Conservation (phyloP, 1,140 invertebrate genomes). For the Zaprionus ornatus region DNA sequence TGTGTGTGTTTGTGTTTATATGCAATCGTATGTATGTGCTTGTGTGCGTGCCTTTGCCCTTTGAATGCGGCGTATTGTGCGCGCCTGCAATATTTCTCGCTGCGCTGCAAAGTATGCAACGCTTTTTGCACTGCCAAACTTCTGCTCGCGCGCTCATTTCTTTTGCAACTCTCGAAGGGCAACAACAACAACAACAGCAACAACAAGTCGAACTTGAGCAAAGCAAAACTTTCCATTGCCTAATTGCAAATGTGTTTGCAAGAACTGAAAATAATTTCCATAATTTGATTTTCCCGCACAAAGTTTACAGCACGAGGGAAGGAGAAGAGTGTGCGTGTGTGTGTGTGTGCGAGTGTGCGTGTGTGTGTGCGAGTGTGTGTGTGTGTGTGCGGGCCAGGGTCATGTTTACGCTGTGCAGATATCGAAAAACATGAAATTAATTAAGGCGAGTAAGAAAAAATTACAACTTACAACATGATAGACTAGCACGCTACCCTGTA, state of each 20-base stretch:
- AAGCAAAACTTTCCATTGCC: conserved; percentile 60
- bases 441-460: conserved; percentile 43
- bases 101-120: conserved; percentile 17
- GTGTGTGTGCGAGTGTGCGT: not conserved
- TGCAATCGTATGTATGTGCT: not conserved
- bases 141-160: conserved; percentile 17
- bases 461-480: not conserved
- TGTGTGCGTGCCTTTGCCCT: not conserved
- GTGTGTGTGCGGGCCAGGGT: conserved; percentile 22
- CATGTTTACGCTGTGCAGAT: conserved; percentile 38
- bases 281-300: conserved; percentile 66
- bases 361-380: not conserved
- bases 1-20: not conserved
- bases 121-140: conserved; percentile 9
- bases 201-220: not conserved
- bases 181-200: conserved; percentile 7
- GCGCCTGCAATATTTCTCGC: conserved; percentile 8
- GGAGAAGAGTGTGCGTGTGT: not conserved
- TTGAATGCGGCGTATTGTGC: not conserved
- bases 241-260: conserved; percentile 70
- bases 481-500: not conserved
- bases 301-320: conserved; percentile 8
- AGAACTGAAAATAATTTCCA: conserved; percentile 65
- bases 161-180: conserved; percentile 22
- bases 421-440: conserved; percentile 61